phyloP scores from a whole-genome alignment of 2,797 vertebrate species.

The Kryptolebias ocellatus region DNA sequence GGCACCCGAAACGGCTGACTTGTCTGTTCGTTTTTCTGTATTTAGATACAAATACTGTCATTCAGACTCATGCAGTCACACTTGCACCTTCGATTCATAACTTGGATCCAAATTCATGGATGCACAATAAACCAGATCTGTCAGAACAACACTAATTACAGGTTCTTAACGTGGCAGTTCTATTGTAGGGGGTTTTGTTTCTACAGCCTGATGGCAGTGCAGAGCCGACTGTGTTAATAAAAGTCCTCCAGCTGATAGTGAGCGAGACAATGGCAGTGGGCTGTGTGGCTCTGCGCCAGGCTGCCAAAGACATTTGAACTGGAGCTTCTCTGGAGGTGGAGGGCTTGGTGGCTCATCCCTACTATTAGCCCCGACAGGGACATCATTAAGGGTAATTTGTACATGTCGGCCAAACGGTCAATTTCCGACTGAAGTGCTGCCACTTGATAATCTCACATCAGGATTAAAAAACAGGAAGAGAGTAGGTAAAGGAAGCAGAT shows the following conservation, averaged over 20 bases:
- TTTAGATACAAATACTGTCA: constrained; percentile 37
- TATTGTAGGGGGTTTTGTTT: constrained; percentile 46
- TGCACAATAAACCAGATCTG: constrained; percentile 33
- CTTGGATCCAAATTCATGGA: constrained; percentile 12
- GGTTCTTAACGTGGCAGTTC: constrained; percentile 56
- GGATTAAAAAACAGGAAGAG: constrained; percentile 10
- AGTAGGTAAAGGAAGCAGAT: neutral
- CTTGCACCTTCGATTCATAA: constrained; percentile 47
- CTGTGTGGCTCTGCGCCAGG: constrained; percentile 44
- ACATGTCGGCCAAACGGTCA: constrained; percentile 64
- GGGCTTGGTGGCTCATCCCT: constrained; percentile 51
- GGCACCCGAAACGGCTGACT: constrained; percentile 96
- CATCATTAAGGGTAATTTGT: constrained; percentile 81
- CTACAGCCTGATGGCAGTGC: constrained; percentile 33
- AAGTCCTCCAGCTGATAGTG: constrained; percentile 58
- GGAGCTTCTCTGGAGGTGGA: constrained; percentile 59
- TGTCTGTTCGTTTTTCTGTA: constrained; percentile 97
- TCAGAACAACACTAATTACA: constrained; percentile 59
- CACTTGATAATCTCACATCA: constrained; percentile 77
- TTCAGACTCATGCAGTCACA: neutral
- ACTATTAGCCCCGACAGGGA: constrained; percentile 76
- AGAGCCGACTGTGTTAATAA: constrained; percentile 46
- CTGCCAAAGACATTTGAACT: constrained; percentile 52
- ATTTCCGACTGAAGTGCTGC: constrained; percentile 72
- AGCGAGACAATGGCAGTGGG: constrained; percentile 55